phyloP scores from a whole-genome alignment of 2,113 vertebrate species.

The Barbus barbus region DNA sequence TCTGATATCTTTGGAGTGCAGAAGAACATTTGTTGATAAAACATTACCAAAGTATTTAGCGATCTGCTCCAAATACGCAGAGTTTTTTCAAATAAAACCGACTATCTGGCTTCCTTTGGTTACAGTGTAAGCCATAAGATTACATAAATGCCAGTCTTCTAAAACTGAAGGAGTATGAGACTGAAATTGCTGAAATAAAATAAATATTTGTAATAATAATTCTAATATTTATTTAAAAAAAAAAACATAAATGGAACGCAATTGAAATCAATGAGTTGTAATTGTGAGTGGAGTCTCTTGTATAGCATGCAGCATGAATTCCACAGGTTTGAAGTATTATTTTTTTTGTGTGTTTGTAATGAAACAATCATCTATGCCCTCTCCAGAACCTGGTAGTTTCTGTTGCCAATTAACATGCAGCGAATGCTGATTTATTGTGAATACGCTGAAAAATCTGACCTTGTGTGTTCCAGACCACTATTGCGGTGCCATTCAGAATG shows the following conservation, averaged over 20 bases:
- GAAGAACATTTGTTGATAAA: constrained; percentile 13
- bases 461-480: not conserved
- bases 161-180: not conserved
- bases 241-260: too few relatives aligned
- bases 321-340: not conserved
- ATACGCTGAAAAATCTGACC: not conserved
- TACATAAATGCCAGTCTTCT: not conserved
- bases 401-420: constrained; percentile 22
- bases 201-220: too few relatives aligned
- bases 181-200: too few relatives aligned
- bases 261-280: not conserved
- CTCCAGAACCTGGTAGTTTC: not conserved
- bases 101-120: not conserved
- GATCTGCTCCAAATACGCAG: not conserved
- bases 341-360: not conserved
- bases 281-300: not conserved
- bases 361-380: not conserved
- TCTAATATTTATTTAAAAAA: too few relatives aligned
- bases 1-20: not conserved
- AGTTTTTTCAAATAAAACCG: not conserved
- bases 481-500: not conserved
- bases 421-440: constrained; percentile 8
- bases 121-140: not conserved
- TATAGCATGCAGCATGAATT: not conserved
- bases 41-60: not conserved